Evolutionary conservation across 2,113 vertebrate genomes (phyloP), one percentile per base, ranked within the genome.

Genomic region (Siniperca knerii): DNA sequence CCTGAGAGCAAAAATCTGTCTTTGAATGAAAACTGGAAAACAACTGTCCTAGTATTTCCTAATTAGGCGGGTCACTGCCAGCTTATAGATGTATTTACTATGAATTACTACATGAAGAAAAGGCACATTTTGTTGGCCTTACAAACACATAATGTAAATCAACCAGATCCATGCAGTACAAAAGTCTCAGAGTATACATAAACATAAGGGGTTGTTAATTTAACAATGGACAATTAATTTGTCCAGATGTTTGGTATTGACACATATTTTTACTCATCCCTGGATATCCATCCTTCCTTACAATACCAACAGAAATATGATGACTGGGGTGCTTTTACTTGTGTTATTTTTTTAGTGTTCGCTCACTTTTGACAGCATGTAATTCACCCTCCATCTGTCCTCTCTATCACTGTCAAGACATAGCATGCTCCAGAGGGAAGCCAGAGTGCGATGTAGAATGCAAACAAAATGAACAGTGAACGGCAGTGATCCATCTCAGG

Each of bases 341-440:
- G 6, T 50, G 11, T 70, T 62, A 3, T 71, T 64, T 65, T 23
- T 57, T 66, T 29, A 2, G 35, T 33, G 23, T 79, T 67, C 33
- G 67, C 46, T 86, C 46, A n/a, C 67, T 65, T 77, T 74, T 83
- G 77, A 87, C 87, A 89, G 79, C 58, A 9, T 82, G 73, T 75
- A 18, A 52, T 87, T 79, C 60, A 9, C 78, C 85, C 83, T 77
- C 20, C 13, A 12, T 82, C 67, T 8, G 0, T 87, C 60, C 81
- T 67, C 86, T 90, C 74, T 48, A 77, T 89, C 90, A 86, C 76
- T 90, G 87, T 92, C 88, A 82, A 58, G 62, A 67, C 48, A 8
- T 16, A 29, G 50, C 67, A 2, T 4, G 62, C 69, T 46, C 85
- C 54, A 25, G 62, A 85, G 67, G 44, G 54, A 79, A 55, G 50